These are phyloP conservation scores for Cryptophagus acutangulus DNA, from an alignment of 2,888 invertebrate genomes.

Conservation along the genomic window DNA sequence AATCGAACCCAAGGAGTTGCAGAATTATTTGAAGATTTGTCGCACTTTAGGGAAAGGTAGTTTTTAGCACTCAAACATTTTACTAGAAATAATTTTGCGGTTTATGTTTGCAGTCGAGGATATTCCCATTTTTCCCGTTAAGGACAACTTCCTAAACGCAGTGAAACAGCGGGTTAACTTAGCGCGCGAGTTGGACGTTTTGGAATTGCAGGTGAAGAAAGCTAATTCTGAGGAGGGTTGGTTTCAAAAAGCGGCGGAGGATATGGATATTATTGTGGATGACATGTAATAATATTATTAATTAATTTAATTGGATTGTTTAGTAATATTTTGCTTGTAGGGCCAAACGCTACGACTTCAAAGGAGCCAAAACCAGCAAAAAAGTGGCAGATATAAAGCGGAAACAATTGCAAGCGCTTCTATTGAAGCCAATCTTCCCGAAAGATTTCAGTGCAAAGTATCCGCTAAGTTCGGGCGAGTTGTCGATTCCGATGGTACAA, in stretches of 20 bases:
- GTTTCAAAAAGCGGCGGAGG: slow-evolving; percentile 79
- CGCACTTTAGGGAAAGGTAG: slow-evolving; percentile 78
- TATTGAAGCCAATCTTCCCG: slow-evolving; percentile 61
- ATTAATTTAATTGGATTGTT: slow-evolving; percentile 5
- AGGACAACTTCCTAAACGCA: slow-evolving; percentile 57
- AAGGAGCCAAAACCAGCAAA: slow-evolving; percentile 34
- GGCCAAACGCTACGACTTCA: slow-evolving; percentile 31
- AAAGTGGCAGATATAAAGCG: slow-evolving; percentile 49
- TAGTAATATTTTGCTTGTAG: slow-evolving; percentile 13
- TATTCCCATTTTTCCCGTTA: slow-evolving; percentile 77
- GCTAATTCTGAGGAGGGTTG: slow-evolving; percentile 70
- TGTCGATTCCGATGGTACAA: slow-evolving; percentile 9
- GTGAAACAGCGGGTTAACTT: slow-evolving; percentile 68
- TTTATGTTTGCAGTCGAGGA: slow-evolving; percentile 64
- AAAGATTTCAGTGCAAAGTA: slow-evolving; percentile 64
- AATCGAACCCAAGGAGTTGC: slow-evolving; percentile 83
- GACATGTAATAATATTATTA: slow-evolving; percentile 50
- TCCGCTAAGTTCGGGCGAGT: slow-evolving; percentile 43
- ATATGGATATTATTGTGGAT: slow-evolving; percentile 89
- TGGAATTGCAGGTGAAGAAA: slow-evolving; percentile 63
- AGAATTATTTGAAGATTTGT: slow-evolving; percentile 74
- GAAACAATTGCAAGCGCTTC: slow-evolving; percentile 51
- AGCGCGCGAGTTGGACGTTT: slow-evolving; percentile 74
- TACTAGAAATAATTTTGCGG: slow-evolving; percentile 4
- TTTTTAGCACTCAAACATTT: slow-evolving; percentile 1